A percentile compares a stretch with the other conserved stretches of the same genome.
Conservation (phyloP, 2,113 vertebrate species). For the Ammodytes dubius region DNA sequence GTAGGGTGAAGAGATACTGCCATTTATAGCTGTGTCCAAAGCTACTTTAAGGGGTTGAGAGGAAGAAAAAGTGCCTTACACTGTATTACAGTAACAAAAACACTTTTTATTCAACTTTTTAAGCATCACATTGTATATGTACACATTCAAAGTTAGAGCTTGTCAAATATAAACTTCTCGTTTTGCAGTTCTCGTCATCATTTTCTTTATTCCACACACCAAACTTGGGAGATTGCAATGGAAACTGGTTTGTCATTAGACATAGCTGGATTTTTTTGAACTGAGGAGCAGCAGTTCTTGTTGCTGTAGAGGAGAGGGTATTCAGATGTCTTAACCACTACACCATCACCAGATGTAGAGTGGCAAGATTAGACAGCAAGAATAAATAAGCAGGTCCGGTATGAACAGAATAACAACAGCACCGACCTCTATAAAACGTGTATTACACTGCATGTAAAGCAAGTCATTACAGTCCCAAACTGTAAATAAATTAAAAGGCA, state of each 20-base stretch:
- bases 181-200: background rate
- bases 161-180: background rate
- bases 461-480: constrained; percentile 62
- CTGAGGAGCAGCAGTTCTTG: background rate
- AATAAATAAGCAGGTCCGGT: background rate
- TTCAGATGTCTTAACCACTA: background rate
- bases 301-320: background rate
- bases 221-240: background rate
- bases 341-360: background rate
- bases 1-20: background rate
- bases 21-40: background rate
- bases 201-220: background rate
- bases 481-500: constrained; percentile 80
- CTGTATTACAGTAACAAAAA: background rate
- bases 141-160: background rate
- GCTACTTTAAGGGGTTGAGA: too few species aligned
- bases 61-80: background rate
- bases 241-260: background rate
- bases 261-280: background rate
- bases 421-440: constrained; percentile 63
- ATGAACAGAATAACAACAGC: constrained; percentile 11
- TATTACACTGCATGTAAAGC: constrained; percentile 76
- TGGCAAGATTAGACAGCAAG: background rate
- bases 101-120: background rate
- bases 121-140: background rate